Evolutionary conservation across 37 sponge, comb jelly and placozoan genomes (phyloP).

Genomic region (Halichondria panicea): DNA sequence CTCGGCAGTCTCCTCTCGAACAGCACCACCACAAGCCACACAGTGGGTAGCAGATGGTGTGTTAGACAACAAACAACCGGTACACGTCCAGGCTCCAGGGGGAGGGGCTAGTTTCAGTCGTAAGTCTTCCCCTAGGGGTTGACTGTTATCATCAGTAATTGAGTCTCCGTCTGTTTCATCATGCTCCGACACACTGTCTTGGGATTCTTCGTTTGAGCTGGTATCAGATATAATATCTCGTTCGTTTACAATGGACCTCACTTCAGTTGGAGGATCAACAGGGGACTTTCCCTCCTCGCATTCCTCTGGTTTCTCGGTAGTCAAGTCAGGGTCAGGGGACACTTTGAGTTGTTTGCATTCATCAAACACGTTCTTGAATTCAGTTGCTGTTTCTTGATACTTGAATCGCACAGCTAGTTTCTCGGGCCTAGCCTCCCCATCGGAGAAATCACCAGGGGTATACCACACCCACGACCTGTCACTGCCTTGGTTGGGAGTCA

Average conservation of each 20-base stretch:
- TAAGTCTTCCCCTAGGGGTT: not conserved
- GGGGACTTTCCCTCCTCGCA: too few species aligned
- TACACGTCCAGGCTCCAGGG: slow-evolving; percentile 38
- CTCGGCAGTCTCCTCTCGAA: too few species aligned
- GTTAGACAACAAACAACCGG: slow-evolving; percentile 30
- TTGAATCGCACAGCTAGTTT: slow-evolving; percentile 83
- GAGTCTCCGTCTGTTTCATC: not conserved
- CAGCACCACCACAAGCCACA: too few species aligned
- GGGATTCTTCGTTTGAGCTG: too few species aligned
- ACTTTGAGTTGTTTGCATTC: too few species aligned
- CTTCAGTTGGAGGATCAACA: too few species aligned
- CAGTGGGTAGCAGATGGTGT: slow-evolving; percentile 7
- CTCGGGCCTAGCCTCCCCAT: slow-evolving; percentile 72
- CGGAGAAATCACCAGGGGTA: slow-evolving; percentile 79
- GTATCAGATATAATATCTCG: too few species aligned
- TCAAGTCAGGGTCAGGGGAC: too few species aligned
- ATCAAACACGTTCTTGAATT: slow-evolving; percentile 73
- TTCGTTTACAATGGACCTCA: not conserved
- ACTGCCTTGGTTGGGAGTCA: slow-evolving; percentile 35
- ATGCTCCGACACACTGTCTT: not conserved
- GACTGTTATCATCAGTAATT: not conserved
- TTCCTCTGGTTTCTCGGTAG: too few species aligned
- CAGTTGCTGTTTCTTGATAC: slow-evolving; percentile 49
- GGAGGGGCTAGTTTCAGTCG: not conserved
- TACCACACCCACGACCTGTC: slow-evolving; percentile 82